Percentiles rank a stretch among this genome's conserved stretches.
Evolutionary conservation across 1,140 invertebrate species (phyloP).

Genomic region (Zaprionus tsacasi): DNA sequence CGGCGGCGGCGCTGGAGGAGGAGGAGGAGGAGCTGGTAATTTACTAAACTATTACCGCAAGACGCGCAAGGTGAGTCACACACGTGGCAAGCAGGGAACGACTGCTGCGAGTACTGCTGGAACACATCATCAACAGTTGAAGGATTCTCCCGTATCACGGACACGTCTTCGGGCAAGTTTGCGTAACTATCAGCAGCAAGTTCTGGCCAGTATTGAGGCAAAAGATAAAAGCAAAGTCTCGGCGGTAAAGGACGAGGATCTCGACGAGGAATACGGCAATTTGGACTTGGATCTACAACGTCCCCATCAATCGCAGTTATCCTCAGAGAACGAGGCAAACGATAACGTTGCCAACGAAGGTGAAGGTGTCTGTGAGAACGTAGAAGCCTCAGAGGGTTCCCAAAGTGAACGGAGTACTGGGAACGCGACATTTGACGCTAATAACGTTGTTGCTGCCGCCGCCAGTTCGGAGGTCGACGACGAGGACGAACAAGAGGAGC

Average conservation of each 20-base stretch:
- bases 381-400: neutral
- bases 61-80: constrained; percentile 78
- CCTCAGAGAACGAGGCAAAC: constrained; percentile 27
- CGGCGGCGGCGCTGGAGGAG: neutral
- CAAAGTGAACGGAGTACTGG: neutral
- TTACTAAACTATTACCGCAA: constrained; percentile 82
- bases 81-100: constrained; percentile 44
- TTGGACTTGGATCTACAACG: constrained; percentile 5
- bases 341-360: neutral
- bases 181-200: constrained; percentile 56
- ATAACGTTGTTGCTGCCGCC: neutral
- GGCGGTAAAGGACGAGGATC: constrained; percentile 26
- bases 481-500: constrained; percentile 57
- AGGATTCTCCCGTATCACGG: constrained; percentile 9
- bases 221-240: constrained; percentile 16
- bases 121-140: constrained; percentile 18
- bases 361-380: neutral
- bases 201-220: constrained; percentile 34
- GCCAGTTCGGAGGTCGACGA: constrained; percentile 22
- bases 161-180: constrained; percentile 51
- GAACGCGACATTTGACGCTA: constrained; percentile 7
- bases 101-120: neutral
- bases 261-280: constrained; percentile 12
- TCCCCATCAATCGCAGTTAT: constrained; percentile 3
- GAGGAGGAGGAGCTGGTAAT: constrained; percentile 48